Percentiles rank a stretch among this genome's conserved stretches.
Evolutionary conservation across 2,113 vertebrate genomes (phyloP).

Genomic region (Hystrix cristata): DNA sequence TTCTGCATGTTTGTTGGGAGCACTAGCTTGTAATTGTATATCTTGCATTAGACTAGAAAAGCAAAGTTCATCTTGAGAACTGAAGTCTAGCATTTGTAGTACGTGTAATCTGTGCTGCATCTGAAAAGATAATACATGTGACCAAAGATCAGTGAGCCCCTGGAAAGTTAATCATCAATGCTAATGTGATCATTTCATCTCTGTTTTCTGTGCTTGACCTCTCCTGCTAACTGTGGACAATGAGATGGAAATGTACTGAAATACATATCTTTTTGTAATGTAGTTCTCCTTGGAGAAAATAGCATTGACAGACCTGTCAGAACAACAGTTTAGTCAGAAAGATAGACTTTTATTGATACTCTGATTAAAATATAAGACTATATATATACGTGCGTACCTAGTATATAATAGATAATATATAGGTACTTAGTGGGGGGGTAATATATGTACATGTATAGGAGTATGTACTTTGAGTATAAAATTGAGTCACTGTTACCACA

Average conservation of each 20-base stretch:
- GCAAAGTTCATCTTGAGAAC: neutral
- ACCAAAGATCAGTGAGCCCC: neutral
- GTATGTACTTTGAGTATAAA: neutral
- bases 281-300: slow-evolving; percentile 15
- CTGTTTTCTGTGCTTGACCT: neutral
- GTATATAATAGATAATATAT: neutral
- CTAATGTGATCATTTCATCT: neutral
- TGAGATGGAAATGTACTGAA: neutral
- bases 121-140: neutral
- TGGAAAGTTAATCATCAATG: neutral
- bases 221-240: neutral
- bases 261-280: neutral
- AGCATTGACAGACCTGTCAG: neutral
- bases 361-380: neutral
- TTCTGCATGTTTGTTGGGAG: neutral
- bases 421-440: neutral
- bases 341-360: neutral
- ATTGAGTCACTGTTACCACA: neutral
- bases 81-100: neutral
- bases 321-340: neutral
- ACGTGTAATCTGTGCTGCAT: neutral
- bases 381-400: neutral
- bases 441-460: neutral
- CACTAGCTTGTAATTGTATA: neutral
- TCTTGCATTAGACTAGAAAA: neutral